A percentile compares a stretch with the other conserved stretches of the same genome.
phyloP scores from a whole-genome alignment of 2,797 vertebrate genomes.

The Perodicticus potto region DNA sequence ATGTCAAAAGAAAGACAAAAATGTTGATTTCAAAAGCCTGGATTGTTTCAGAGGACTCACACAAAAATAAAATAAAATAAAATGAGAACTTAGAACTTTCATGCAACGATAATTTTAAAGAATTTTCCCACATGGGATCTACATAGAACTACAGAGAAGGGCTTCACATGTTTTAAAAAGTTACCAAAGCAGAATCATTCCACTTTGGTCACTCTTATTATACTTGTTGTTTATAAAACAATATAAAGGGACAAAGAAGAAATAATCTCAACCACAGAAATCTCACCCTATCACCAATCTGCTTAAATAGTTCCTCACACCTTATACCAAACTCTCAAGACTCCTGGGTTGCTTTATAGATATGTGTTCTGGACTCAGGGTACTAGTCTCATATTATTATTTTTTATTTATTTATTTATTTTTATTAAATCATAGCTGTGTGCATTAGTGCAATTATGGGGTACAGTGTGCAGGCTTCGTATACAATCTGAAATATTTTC shows the following conservation, averaged over 20 bases:
- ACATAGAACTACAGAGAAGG: neutral
- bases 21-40: neutral
- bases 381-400: neutral
- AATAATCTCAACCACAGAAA: neutral
- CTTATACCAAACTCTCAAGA: neutral
- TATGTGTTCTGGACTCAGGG: neutral
- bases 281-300: neutral
- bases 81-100: neutral
- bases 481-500: too few relatives aligned
- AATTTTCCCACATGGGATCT: neutral
- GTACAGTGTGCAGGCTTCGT: too few relatives aligned
- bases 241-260: neutral
- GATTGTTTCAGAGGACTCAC: neutral
- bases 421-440: too few relatives aligned
- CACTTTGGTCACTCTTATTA: neutral
- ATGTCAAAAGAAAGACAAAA: conserved; percentile 1
- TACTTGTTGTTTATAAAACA: neutral
- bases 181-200: neutral
- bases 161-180: neutral
- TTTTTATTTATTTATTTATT: neutral
- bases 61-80: neutral
- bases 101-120: neutral
- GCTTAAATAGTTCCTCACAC: neutral
- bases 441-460: too few relatives aligned
- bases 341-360: neutral